phyloP scores from a whole-genome alignment of 2,888 invertebrate genomes.

The Machimus atricapillus region DNA sequence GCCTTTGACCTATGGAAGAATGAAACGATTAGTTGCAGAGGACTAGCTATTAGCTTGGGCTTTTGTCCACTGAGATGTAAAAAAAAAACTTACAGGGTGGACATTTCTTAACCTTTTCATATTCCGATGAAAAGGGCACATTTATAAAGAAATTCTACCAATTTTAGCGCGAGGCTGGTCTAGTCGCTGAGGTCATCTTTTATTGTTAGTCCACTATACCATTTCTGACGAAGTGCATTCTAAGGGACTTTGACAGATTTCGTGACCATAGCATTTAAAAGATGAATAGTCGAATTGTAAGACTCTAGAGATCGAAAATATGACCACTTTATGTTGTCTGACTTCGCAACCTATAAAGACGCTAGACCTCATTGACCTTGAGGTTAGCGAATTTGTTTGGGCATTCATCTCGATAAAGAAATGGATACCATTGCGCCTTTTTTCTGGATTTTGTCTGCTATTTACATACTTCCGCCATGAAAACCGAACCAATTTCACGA shows the following conservation, averaged over 20 bases:
- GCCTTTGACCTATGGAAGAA: not conserved
- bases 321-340: not conserved
- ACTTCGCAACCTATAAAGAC: not conserved
- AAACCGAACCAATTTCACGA: not conserved
- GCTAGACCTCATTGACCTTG: not conserved
- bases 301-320: not conserved
- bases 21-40: not conserved
- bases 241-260: not conserved
- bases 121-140: not conserved
- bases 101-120: not conserved
- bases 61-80: not conserved
- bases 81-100: not conserved
- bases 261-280: not conserved
- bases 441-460: not conserved
- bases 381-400: not conserved
- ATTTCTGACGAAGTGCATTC: not conserved
- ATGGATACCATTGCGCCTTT: not conserved
- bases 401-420: not conserved
- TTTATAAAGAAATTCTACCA: not conserved
- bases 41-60: not conserved
- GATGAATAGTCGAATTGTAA: not conserved
- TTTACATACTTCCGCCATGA: not conserved
- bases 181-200: not conserved
- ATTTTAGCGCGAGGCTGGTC: not conserved
- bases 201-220: not conserved